Base-by-base conservation (phyloP, 2,797 vertebrate species). In the Taeniopygia guttata region DNA sequence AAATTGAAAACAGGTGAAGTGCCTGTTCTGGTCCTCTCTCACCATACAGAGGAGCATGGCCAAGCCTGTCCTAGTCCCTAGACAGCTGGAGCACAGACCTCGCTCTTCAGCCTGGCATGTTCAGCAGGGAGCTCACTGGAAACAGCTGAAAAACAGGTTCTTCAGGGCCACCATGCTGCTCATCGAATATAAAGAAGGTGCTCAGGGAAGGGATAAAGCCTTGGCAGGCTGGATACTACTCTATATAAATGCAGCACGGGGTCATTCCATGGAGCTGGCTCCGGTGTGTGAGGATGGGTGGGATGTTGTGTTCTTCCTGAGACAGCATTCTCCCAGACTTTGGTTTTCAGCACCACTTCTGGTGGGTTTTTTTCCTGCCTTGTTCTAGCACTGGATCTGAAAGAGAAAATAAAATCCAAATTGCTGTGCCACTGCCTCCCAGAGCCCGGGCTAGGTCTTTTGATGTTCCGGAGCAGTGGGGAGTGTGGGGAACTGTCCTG, bases 211-310 rank as follows among this genome's bases (percentile, higher is more conserved):
- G 42, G 27, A 52, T 30, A 27, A 84, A 90, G 23, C 49, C 43
- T 60, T 34, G 46, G 11, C 36, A 74, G 45, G 45, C n/a, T 82
- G n/a, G 21, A 32, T 55, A 13, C 25, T 34, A 36, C 51, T 59
- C 55, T 54, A 27, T 30, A 18, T 30, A 34, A 46, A 63, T n/a
- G 17, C 29, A 66, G 32, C 0, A 0, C 13, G 9, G 34, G 12
- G 18, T 63, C 49, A 51, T 46, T 29, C 32, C 5, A 38, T 46
- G 66, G 25, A 1, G 7, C 32, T 52, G n/a, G 30, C 26, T 20
- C 18, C 29, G 29, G 14, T 1, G 2, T 36, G 26, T 38, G 2
- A 48, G 3, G 25, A 64, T 25, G 0, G 1, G 8, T n/a, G 22
- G 7, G 16, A 21, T 79, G 21, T 72, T 1, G 3, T 70, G 8